Base-by-base conservation (phyloP, 2,888 invertebrate genomes). In the Tetanocera ferruginea region DNA sequence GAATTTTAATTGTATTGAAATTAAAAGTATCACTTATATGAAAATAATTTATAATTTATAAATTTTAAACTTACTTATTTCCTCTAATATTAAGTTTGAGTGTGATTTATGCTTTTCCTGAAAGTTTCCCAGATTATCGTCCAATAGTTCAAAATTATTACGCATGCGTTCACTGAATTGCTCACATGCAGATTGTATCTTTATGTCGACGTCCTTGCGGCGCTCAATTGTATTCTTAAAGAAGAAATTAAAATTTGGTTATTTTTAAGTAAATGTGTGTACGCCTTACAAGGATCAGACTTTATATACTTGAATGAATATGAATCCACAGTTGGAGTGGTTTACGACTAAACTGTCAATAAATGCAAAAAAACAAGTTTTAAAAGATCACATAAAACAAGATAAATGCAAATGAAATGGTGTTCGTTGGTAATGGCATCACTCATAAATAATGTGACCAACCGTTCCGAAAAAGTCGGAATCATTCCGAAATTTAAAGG, bases 181-280 rank as follows among this genome's bases (percentile, higher is more conserved):
- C 37, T 87, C 87, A 66, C 88, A 89, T 0, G 86, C 86, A 28
- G 81, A 86, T 70, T 86, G 84, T 43, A 89, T 89, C 80, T 87
- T 85, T 0, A 83, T 82, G 76, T 90, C 90, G n/a, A 87, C 85
- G 79, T 85, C 83, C 67, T 86, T 87, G 6, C 90, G 87, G 2
- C 89, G 86, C 66, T 88, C 89, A 77, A 90, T 88, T 3, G 89
- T 88, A 66, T 84, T 86, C 86, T 87, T 43, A 17, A 81, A 76
- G 60, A 57, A 49, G 4, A 31, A 37, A 55, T 71, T 3, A 11
- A n/a, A n/a, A n/a, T n/a, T n/a, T n/a, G n/a, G n/a, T n/a, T n/a
- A n/a, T n/a, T n/a, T n/a, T n/a, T n/a, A n/a, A n/a, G n/a, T n/a
- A n/a, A n/a, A n/a, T n/a, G n/a, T n/a, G n/a, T n/a, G n/a, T n/a